Base-by-base conservation (phyloP, 2,888 invertebrate species). In the Acleris emargana region DNA sequence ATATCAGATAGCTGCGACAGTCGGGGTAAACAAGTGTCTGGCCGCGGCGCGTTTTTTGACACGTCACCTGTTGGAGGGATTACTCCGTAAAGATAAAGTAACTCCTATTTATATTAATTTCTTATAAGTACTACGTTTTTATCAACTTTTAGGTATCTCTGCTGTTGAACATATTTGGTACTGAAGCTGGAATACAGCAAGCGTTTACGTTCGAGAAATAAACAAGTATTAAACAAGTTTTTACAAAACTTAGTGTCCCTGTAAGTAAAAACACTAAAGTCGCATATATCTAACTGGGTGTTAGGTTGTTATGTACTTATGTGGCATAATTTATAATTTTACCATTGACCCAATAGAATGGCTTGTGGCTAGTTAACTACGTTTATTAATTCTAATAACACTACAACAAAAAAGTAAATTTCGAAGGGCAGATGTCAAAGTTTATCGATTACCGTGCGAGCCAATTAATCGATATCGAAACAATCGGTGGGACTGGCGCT, bases 381-480 rank as follows among this genome's bases (percentile, higher is more conserved):
- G 43, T 54, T 55, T 43, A 64, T 54, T 54, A 64, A 55, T 66
- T 60, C 18, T 5, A 45, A 51, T 18, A 50, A 54, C 32, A 42
- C 50, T 51, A 50, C 20, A 28, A 58, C 43, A 70, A 70, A 71
- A 67, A 73, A 74, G 76, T 74, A n/a, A 60, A 66, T 55, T 76
- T 67, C 58, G 72, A 74, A 60, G 70, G 82, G 88, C 92, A 92
- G 92, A 89, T 92, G 92, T 79, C 80, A 72, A 83, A 84, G 84
- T 87, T 91, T 89, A 92, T 92, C 90, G 91, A 91, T 92, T 89
- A 89, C 85, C 82, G 85, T 87, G 83, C 84, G 87, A 92, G 91
- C 91, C 91, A 91, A 92, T 92, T 92, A 92, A 91, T 88, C 82
- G 90, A 89, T 91, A 90, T 81, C 80, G 88, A 88, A 88, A 90